A percentile compares a stretch with the other conserved stretches of the same genome.
phyloP scores from a whole-genome alignment of 1,140 invertebrate species.

The Habropoda laboriosa region DNA sequence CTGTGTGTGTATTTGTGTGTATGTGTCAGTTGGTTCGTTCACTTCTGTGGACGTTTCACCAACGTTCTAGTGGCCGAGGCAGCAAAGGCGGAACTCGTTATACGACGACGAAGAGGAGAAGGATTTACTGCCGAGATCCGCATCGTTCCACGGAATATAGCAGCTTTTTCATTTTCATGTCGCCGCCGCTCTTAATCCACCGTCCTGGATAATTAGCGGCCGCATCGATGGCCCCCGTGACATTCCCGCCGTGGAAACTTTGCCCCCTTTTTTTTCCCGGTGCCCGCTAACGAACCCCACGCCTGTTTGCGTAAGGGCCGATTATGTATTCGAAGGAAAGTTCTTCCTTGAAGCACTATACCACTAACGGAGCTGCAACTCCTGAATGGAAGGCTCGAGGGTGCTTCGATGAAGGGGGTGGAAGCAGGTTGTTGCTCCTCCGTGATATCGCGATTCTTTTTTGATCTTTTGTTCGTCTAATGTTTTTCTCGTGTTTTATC shows the following conservation, averaged over 20 bases:
- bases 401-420: background rate
- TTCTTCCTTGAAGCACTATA: slow-evolving; percentile 3
- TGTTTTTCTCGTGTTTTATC: too few relatives aligned
- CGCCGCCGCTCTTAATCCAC: slow-evolving; percentile 49
- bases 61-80: too few relatives aligned
- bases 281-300: slow-evolving; percentile 14
- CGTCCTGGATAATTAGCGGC: slow-evolving; percentile 50
- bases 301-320: slow-evolving; percentile 20
- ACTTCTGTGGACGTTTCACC: background rate
- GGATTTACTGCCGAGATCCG: slow-evolving; percentile 51
- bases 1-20: too few relatives aligned
- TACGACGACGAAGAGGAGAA: slow-evolving; percentile 21
- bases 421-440: background rate
- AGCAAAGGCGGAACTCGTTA: slow-evolving; percentile 44
- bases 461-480: background rate
- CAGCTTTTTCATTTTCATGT: slow-evolving; percentile 56
- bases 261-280: too few relatives aligned
- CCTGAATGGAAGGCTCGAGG: background rate
- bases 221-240: slow-evolving; percentile 28
- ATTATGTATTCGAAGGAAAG: slow-evolving; percentile 35
- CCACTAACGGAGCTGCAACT: too few relatives aligned
- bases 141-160: slow-evolving; percentile 35
- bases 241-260: slow-evolving; percentile 13
- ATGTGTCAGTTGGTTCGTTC: slow-evolving; percentile 3
- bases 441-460: too few relatives aligned